Percentiles rank a stretch among this genome's conserved stretches.
Conservation (phyloP, 2,797 vertebrate species). For the Spea hammondii region DNA sequence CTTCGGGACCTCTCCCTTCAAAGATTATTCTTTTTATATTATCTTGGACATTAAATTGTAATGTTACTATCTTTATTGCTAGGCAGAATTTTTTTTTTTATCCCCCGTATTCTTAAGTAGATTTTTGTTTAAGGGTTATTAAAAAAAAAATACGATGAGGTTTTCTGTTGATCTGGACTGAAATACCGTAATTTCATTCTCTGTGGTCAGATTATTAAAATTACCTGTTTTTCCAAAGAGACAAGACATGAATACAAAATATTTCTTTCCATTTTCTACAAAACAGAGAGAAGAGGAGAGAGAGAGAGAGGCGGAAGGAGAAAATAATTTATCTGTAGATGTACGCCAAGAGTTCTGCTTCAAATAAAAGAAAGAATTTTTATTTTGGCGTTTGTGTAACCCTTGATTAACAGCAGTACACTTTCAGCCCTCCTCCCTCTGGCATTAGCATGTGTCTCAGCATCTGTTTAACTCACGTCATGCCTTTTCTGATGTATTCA, state of each 20-base stretch:
- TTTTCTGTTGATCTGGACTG: constrained; percentile 53
- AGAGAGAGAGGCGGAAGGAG: constrained; percentile 61
- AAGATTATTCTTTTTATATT: constrained; percentile 76
- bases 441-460: constrained; percentile 48
- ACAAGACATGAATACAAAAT: constrained; percentile 55
- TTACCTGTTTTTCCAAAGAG: constrained; percentile 57
- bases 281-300: constrained; percentile 41
- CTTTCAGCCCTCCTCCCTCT: not conserved
- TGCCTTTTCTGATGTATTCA: constrained; percentile 51
- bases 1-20: constrained; percentile 71
- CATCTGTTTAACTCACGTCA: constrained; percentile 56
- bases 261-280: constrained; percentile 49
- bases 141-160: constrained; percentile 30
- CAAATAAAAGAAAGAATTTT: constrained; percentile 60
- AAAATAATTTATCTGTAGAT: constrained; percentile 60
- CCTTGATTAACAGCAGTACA: constrained; percentile 52
- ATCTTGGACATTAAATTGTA: constrained; percentile 78
- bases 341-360: constrained; percentile 60
- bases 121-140: constrained; percentile 1
- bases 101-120: constrained; percentile 42
- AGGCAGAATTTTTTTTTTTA: constrained; percentile 64
- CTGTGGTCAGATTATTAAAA: constrained; percentile 63
- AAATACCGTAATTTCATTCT: constrained; percentile 52
- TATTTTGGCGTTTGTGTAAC: constrained; percentile 62
- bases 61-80: constrained; percentile 67